Conservation (phyloP, 1,140 invertebrate species). For the Caenorhabditis remanei region DNA sequence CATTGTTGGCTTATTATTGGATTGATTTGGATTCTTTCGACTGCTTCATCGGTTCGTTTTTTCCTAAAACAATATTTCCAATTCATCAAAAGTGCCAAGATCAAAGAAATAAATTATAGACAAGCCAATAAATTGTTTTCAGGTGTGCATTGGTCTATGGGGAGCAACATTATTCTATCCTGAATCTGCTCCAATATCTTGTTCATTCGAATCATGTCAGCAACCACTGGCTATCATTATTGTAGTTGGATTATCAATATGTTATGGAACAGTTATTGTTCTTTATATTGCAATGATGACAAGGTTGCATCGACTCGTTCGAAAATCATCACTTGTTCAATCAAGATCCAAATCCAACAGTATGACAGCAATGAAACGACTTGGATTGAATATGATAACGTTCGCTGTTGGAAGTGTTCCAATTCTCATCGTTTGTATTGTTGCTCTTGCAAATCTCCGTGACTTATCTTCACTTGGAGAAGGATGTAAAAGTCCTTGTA, state of each 20-base stretch:
- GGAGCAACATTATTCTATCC: constrained; percentile 71
- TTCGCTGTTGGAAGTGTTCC: constrained; percentile 68
- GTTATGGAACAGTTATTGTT: constrained; percentile 64
- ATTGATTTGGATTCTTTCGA: constrained; percentile 52
- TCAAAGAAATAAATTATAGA: no score
- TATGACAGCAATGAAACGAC: constrained; percentile 68
- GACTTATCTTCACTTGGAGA: constrained; percentile 59
- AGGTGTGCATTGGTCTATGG: constrained; percentile 68
- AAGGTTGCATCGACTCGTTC: constrained; percentile 30
- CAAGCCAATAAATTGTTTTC: constrained; percentile 31
- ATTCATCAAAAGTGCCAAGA: not conserved
- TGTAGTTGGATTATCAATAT: constrained; percentile 63
- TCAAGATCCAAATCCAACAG: constrained; percentile 39
- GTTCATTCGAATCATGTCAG: constrained; percentile 66
- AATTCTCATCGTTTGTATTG: constrained; percentile 66
- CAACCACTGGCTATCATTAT: constrained; percentile 67
- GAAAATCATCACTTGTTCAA: constrained; percentile 16
- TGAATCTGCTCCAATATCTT: constrained; percentile 68
- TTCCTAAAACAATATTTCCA: not conserved
- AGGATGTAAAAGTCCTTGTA: constrained; percentile 66
- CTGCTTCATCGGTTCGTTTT: constrained; percentile 47
- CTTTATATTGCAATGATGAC: constrained; percentile 59
- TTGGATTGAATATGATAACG: constrained; percentile 68
- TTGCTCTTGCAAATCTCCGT: constrained; percentile 64
- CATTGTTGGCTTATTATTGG: constrained; percentile 60